Evolutionary conservation across 2,888 invertebrate genomes (phyloP).

Genomic region (Horisme vitalbata): DNA sequence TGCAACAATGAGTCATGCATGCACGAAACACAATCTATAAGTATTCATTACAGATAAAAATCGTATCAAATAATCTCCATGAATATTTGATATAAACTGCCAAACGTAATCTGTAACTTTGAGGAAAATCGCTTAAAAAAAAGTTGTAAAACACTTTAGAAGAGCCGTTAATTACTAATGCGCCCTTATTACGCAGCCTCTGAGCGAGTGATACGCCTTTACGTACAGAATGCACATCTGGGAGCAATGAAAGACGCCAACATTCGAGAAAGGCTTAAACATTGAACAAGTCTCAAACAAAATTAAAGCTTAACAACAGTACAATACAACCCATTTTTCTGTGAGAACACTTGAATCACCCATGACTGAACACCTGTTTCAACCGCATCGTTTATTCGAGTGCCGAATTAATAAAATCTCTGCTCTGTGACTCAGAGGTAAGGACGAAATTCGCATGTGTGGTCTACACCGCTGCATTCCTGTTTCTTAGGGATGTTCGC

Average conservation of each 20-base stretch:
- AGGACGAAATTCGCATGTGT: constrained; percentile 37
- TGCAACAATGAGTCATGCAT: not conserved
- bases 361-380: constrained; percentile 78
- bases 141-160: constrained; percentile 42
- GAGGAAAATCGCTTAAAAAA: constrained; percentile 5
- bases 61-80: not conserved
- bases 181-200: constrained; percentile 64
- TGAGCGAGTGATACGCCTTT: constrained; percentile 68
- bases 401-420: constrained; percentile 34
- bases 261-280: constrained; percentile 43
- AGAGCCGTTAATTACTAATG: constrained; percentile 68
- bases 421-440: constrained; percentile 16
- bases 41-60: not conserved
- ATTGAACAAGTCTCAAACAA: constrained; percentile 13
- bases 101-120: no score
- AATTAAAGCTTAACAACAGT: constrained; percentile 19
- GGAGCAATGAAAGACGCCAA: constrained; percentile 64
- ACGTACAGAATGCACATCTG: constrained; percentile 78
- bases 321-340: constrained; percentile 29
- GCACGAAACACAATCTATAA: no score
- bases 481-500: constrained; percentile 78
- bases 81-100: no score
- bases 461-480: constrained; percentile 59
- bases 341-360: constrained; percentile 38
- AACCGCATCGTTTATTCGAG: constrained; percentile 66